Evolutionary conservation across 2,888 invertebrate species (phyloP).

Genomic region (Erebia palarica): DNA sequence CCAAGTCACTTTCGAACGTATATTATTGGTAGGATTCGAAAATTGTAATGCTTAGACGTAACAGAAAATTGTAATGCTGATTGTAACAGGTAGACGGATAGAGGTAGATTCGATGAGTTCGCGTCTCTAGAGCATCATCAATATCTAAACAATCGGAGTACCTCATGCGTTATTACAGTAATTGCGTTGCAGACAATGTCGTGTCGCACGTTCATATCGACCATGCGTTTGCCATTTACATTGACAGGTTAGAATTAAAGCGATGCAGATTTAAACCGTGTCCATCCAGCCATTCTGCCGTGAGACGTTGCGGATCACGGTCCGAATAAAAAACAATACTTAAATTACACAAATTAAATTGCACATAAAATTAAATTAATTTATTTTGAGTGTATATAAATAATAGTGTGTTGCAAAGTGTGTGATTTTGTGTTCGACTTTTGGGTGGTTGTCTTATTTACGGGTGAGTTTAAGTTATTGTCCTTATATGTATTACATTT

Average conservation of each 20-base stretch:
- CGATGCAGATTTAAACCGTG: conserved; percentile 1
- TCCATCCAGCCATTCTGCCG: conserved; percentile 27
- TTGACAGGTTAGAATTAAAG: conserved; percentile 19
- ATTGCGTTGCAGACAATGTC: background rate
- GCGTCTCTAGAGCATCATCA: background rate
- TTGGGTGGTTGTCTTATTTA: background rate
- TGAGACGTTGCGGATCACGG: conserved; percentile 25
- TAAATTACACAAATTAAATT: background rate
- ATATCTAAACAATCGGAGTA: background rate
- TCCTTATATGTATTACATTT: no score
- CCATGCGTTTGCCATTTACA: conserved; percentile 19
- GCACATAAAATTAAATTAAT: background rate
- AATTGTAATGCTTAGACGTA: no score
- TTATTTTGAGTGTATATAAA: conserved; percentile 3
- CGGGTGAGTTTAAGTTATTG: conserved; percentile 5
- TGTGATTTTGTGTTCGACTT: background rate
- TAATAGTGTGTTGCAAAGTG: conserved; percentile 12
- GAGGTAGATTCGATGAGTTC: background rate
- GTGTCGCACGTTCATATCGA: background rate
- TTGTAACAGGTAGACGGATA: no score
- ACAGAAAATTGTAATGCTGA: no score
- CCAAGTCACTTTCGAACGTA: no score
- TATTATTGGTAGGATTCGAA: no score
- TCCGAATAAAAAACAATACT: conserved; percentile 8
- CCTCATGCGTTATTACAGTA: background rate